Base-by-base conservation (phyloP, 1,140 invertebrate genomes). In the Drosophila nebulosa region DNA sequence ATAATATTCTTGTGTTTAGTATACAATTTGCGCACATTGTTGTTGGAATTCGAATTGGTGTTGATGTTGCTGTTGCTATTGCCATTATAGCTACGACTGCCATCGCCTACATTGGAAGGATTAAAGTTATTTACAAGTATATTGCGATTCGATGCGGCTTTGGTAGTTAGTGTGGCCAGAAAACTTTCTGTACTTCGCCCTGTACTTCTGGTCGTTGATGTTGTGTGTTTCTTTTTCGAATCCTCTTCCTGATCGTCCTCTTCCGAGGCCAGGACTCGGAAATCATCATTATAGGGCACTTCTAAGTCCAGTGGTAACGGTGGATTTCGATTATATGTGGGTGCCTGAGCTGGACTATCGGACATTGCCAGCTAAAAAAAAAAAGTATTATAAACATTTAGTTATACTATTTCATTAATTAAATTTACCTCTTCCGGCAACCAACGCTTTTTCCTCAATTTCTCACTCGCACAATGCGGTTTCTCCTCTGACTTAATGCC, bases 221-320 rank as follows among this genome's bases (percentile, higher is more conserved):
- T 61, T 30, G 67, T 88, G 6, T 52, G 71, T 6, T 61, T 22
- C 30, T 64, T 52, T 53, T 61, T 77, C 10, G 63, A 66, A 9
- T 60, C 27, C n/a, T 27, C 18, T 35, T 57, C 58, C 30, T 80
- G 81, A 6, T 77, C 80, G 46, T 84, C 76, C 56, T 90, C 86
- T 18, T 75, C 78, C 7, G 81, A 90, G 61, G 83, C 79, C 2
- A 92, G 91, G 46, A 93, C 81, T 53, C 90, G 93, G 61, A 91
- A 93, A 71, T 94, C 93, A 89, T 93, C 93, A 64, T 93, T 94
- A 75, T 94, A 94, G 60, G 93, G 93, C 65, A 94, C 92, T 80
- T 94, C 93, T 90, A 94, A 91, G 89, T 94, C 93, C 91, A 94
- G 91, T 71, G 93, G 93, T 90, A 94, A 80, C 80, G 93, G 93